These are phyloP conservation scores for Hexactinellida sp. DNA, from an alignment of 37 sponge, comb jelly and placozoan genomes.

Conservation along the genomic window DNA sequence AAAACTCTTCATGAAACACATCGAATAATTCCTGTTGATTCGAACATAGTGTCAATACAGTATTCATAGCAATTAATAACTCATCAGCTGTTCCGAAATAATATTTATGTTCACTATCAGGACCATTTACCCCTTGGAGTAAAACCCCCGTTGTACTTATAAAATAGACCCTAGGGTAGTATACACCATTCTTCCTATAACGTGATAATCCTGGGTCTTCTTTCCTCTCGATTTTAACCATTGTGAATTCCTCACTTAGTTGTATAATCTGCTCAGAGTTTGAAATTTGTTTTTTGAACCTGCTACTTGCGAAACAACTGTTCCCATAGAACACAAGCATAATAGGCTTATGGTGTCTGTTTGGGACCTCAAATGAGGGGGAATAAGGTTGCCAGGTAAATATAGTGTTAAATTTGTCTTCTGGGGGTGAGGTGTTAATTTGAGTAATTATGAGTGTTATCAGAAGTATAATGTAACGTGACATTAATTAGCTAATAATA, in stretches of 20 bases:
- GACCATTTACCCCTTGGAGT: background rate
- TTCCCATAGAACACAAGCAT: background rate
- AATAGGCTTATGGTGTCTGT: background rate
- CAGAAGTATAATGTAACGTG: background rate
- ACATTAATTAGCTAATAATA: background rate
- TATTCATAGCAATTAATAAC: background rate
- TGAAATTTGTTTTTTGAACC: background rate
- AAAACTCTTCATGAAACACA: background rate
- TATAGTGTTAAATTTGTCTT: background rate
- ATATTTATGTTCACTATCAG: background rate
- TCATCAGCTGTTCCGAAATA: slow-evolving; percentile 3
- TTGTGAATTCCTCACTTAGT: background rate
- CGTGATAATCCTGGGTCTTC: background rate
- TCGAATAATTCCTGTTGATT: background rate
- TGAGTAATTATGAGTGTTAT: background rate
- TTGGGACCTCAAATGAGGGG: background rate
- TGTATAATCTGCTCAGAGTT: background rate
- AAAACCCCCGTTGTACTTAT: background rate
- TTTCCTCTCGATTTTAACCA: slow-evolving; percentile 11
- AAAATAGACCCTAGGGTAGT: slow-evolving; percentile 15
- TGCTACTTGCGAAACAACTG: background rate
- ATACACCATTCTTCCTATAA: background rate
- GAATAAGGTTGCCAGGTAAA: background rate
- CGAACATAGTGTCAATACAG: background rate
- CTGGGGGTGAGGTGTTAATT: background rate